Evolutionary conservation across 2,113 vertebrate genomes (phyloP).

Genomic region (Eubucco bourcierii): DNA sequence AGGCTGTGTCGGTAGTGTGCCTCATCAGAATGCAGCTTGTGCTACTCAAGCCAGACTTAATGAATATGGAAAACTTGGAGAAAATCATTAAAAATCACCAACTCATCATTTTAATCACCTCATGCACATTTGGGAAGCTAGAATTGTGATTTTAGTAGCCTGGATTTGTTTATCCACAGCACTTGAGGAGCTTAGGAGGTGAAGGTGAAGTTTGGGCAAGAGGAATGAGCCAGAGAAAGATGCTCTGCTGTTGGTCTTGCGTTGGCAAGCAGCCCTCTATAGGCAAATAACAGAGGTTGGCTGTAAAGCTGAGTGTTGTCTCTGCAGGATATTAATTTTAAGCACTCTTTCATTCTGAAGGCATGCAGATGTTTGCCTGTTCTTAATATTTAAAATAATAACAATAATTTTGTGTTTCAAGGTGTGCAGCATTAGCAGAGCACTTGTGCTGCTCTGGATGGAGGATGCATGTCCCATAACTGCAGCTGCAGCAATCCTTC

Average conservation of each 20-base stretch:
- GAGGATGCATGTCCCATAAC: fast-evolving
- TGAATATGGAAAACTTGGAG: constrained; percentile 55
- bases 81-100: constrained; percentile 63
- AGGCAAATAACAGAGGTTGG: neutral
- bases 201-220: neutral
- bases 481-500: neutral
- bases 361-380: neutral
- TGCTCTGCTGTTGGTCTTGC: neutral
- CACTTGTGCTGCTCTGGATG: neutral
- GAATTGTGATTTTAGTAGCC: constrained; percentile 14
- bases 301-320: neutral
- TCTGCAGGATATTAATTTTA: neutral
- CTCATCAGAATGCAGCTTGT: constrained; percentile 29
- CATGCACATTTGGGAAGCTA: neutral
- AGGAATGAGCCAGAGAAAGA: neutral
- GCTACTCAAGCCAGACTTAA: constrained; percentile 29
- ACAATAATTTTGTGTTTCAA: neutral
- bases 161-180: constrained; percentile 38
- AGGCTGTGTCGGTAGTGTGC: neutral
- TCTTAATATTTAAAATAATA: neutral
- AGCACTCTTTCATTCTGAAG: neutral
- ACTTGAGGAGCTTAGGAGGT: neutral
- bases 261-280: neutral
- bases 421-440: neutral
- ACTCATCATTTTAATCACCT: constrained; percentile 43